Evolutionary conservation across 1,140 invertebrate species (phyloP).

Genomic region (Lycorma delicatula): DNA sequence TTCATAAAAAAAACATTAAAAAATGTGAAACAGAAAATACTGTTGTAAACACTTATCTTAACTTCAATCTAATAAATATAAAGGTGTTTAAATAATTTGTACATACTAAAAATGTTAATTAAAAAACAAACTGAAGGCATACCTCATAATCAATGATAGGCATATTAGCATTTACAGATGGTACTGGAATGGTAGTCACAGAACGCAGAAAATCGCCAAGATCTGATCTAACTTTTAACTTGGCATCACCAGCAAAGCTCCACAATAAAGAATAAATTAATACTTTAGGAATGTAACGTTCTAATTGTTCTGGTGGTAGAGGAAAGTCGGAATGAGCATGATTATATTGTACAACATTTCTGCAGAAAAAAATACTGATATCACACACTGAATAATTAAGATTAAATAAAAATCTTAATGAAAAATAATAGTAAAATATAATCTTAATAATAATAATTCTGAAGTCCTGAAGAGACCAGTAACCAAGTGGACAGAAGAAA

Average conservation of each 20-base stretch:
- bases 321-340: constrained; percentile 90
- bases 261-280: constrained; percentile 89
- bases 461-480: too few species aligned
- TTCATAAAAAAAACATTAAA: too few species aligned
- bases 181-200: constrained; percentile 88
- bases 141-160: constrained; percentile 97
- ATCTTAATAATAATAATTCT: too few species aligned
- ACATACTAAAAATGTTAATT: too few species aligned
- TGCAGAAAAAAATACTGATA: constrained; percentile 29
- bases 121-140: too few species aligned
- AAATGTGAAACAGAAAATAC: too few species aligned
- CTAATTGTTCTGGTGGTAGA: constrained; percentile 83
- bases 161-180: constrained; percentile 57
- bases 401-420: too few species aligned
- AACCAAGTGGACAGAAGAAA: too few species aligned
- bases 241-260: constrained; percentile 97
- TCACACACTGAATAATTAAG: not conserved
- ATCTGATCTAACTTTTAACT: constrained; percentile 87
- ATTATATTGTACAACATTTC: constrained; percentile 91
- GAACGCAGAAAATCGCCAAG: constrained; percentile 93
- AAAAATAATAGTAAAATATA: too few species aligned
- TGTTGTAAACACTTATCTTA: too few species aligned
- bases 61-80: too few species aligned
- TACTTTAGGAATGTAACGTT: constrained; percentile 89
- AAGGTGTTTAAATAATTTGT: too few species aligned